These are phyloP conservation scores for Antidorcas marsupialis DNA, from an alignment of 2,113 vertebrate species.

Conservation along the genomic window DNA sequence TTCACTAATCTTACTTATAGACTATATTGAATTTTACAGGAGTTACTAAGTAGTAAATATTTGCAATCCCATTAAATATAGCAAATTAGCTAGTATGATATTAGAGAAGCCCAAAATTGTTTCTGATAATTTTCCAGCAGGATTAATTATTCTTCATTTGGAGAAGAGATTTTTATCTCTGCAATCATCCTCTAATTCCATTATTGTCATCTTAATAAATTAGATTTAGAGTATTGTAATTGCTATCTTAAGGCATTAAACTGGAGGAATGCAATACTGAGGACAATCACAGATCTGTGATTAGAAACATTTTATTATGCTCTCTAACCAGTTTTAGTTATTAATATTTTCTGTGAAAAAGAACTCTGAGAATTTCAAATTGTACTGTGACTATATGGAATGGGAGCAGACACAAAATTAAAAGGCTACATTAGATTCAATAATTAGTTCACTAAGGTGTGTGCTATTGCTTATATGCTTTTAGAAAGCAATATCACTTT, in stretches of 20 bases:
- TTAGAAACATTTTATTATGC: slow-evolving; percentile 23
- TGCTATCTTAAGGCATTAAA: slow-evolving; percentile 35
- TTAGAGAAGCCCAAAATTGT: background rate
- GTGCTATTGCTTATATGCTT: background rate
- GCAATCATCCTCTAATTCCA: background rate
- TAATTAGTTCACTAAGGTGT: background rate
- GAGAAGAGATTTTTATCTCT: slow-evolving; percentile 20
- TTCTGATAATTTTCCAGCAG: slow-evolving; percentile 34
- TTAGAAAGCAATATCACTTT: background rate
- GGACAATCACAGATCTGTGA: slow-evolving; percentile 3
- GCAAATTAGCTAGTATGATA: background rate
- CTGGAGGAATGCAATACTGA: background rate
- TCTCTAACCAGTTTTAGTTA: background rate
- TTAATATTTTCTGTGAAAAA: background rate
- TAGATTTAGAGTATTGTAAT: background rate
- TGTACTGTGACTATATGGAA: background rate
- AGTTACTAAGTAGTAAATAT: slow-evolving; percentile 34
- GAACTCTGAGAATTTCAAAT: background rate
- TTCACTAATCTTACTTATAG: background rate
- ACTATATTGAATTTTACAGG: background rate
- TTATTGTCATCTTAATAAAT: slow-evolving; percentile 49
- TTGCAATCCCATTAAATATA: background rate
- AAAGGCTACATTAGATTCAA: background rate
- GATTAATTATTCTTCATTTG: slow-evolving; percentile 56
- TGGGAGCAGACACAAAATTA: background rate